Conservation (phyloP, 2,113 vertebrate species). For the Rhea americana region DNA sequence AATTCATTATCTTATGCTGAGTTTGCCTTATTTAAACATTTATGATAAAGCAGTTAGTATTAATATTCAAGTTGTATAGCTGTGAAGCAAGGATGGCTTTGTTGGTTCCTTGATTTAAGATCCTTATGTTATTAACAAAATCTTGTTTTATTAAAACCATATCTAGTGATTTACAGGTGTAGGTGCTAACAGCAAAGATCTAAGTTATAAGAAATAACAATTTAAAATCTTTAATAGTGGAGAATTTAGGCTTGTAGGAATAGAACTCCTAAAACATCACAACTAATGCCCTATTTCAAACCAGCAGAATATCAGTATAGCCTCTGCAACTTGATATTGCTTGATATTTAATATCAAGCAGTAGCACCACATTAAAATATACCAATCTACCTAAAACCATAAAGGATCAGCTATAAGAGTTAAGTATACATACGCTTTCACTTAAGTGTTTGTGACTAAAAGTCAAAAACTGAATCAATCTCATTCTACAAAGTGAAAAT, state of each 20-base stretch:
- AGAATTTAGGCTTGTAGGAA: neutral
- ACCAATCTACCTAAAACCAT: neutral
- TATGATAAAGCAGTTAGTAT: constrained; percentile 40
- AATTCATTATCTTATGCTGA: constrained; percentile 44
- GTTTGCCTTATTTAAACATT: constrained; percentile 51
- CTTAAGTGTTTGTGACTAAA: neutral
- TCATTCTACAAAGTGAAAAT: neutral
- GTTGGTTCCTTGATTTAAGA: neutral
- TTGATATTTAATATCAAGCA: neutral
- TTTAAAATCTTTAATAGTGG: neutral
- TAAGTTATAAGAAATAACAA: neutral
- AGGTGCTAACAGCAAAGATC: neutral
- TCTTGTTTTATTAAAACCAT: neutral
- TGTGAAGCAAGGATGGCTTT: neutral
- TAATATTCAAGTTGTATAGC: constrained; percentile 42
- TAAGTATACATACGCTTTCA: neutral
- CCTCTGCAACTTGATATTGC: no score
- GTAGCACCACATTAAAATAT: neutral
- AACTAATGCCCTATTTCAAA: neutral
- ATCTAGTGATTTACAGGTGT: neutral
- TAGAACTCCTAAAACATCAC: neutral
- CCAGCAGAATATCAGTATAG: neutral
- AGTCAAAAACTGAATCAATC: neutral
- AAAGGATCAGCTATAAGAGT: neutral
- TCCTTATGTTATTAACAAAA: neutral